Percentiles rank a stretch among this genome's conserved stretches.
Evolutionary conservation across 2,797 vertebrate species (phyloP).

Genomic region (Sciurus carolinensis): DNA sequence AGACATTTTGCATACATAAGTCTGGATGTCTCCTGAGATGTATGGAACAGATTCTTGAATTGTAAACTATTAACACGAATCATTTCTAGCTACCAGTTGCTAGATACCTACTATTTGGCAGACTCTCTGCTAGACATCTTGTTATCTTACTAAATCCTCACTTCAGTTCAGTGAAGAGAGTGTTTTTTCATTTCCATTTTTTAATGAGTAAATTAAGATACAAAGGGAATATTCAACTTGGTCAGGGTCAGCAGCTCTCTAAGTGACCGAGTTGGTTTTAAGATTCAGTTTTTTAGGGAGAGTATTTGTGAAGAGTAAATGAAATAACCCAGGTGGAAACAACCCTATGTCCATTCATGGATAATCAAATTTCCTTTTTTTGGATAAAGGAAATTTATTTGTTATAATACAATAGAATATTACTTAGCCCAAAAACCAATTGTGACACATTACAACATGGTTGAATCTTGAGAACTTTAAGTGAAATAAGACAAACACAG

Average conservation of each 20-base stretch:
- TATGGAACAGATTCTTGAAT: not conserved
- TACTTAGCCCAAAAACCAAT: slow-evolving; percentile 28
- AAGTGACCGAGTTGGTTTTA: slow-evolving; percentile 6
- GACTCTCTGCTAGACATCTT: not conserved
- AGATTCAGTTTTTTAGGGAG: not conserved
- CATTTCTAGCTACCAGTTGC: not conserved
- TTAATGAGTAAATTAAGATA: slow-evolving; percentile 39
- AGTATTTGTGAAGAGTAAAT: slow-evolving; percentile 35
- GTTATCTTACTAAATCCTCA: slow-evolving; percentile 36
- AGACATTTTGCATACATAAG: not conserved
- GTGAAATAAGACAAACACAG: slow-evolving; percentile 9
- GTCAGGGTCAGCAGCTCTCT: not conserved
- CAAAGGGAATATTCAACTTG: slow-evolving; percentile 32
- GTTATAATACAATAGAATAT: not conserved
- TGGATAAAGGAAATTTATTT: not conserved
- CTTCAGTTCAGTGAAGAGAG: not conserved
- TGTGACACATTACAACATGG: not conserved
- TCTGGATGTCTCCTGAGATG: not conserved
- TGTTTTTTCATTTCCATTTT: slow-evolving; percentile 40
- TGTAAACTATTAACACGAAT: not conserved
- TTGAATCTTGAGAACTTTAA: not conserved
- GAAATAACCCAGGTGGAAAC: slow-evolving; percentile 26
- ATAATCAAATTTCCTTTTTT: not conserved
- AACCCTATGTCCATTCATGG: not conserved
- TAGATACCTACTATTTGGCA: not conserved